A percentile compares a stretch with the other conserved stretches of the same genome.
Evolutionary conservation across 2,797 vertebrate genomes (phyloP).

Genomic region (Cetoscarus ocellatus): DNA sequence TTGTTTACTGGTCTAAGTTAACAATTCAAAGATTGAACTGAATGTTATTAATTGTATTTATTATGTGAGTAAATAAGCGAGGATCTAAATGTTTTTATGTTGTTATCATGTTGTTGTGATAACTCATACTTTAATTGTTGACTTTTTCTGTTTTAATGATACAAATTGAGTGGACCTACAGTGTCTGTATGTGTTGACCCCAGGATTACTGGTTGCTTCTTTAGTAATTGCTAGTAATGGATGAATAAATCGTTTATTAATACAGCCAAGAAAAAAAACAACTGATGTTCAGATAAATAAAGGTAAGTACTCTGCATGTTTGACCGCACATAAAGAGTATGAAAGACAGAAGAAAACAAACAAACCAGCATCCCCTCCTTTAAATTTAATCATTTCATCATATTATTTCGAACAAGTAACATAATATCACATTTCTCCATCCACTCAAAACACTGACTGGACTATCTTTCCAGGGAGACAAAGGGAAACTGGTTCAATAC

Average conservation of each 20-base stretch:
- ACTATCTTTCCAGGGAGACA: constrained; percentile 50
- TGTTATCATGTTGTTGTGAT: too few species aligned
- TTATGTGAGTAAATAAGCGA: too few species aligned
- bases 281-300: neutral
- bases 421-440: constrained; percentile 45
- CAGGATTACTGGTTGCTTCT: too few species aligned
- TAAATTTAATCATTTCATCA: constrained; percentile 28
- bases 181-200: too few species aligned
- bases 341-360: neutral
- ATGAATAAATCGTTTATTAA: neutral
- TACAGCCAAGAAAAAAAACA: neutral
- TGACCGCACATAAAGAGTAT: constrained; percentile 8
- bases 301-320: constrained; percentile 6
- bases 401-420: constrained; percentile 11
- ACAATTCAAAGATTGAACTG: too few species aligned
- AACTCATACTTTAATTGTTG: too few species aligned
- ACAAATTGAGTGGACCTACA: too few species aligned
- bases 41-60: too few species aligned
- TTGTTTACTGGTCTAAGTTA: too few species aligned
- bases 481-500: constrained; percentile 52
- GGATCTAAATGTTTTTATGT: too few species aligned
- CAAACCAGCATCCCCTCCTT: neutral
- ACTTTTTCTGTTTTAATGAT: too few species aligned
- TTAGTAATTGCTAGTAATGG: too few species aligned
- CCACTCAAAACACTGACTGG: constrained; percentile 36